Evolutionary conservation across 2,113 vertebrate species (phyloP).

Genomic region (Salminus brasiliensis): DNA sequence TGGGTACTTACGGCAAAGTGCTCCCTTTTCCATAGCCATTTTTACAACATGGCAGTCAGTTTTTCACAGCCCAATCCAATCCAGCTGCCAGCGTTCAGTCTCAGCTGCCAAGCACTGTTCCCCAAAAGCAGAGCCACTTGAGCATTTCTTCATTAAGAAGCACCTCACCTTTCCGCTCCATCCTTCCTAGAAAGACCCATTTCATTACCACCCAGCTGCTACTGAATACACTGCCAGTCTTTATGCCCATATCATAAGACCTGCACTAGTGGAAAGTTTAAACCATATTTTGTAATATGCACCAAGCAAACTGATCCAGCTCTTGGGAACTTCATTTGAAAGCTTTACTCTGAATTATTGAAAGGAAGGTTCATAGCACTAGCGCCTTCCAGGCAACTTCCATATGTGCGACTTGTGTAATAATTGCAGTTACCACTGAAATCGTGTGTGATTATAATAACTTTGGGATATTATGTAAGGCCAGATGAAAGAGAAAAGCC

Average conservation of each 20-base stretch:
- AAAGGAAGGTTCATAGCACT: slow-evolving; percentile 32
- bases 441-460: slow-evolving; percentile 49
- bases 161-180: slow-evolving; percentile 40
- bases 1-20: not conserved
- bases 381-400: slow-evolving; percentile 19
- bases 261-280: slow-evolving; percentile 40
- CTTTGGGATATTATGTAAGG: slow-evolving; percentile 44
- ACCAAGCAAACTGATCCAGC: slow-evolving; percentile 44
- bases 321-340: slow-evolving; percentile 36
- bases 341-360: slow-evolving; percentile 55
- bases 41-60: not conserved
- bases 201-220: slow-evolving; percentile 25
- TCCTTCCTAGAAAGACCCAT: slow-evolving; percentile 38
- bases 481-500: slow-evolving; percentile 8
- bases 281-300: slow-evolving; percentile 49
- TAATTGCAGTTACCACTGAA: slow-evolving; percentile 43
- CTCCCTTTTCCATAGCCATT: not conserved
- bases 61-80: slow-evolving; percentile 13
- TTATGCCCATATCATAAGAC: slow-evolving; percentile 19
- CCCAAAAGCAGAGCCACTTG: slow-evolving; percentile 18
- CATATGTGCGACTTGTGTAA: slow-evolving; percentile 33
- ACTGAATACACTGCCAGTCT: slow-evolving; percentile 23
- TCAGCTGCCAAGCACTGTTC: slow-evolving; percentile 18
- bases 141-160: slow-evolving; percentile 42
- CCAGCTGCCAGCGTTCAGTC: not conserved